These are phyloP conservation scores for Zootoca vivipara DNA, from an alignment of 2,113 vertebrate species.

Conservation along the genomic window DNA sequence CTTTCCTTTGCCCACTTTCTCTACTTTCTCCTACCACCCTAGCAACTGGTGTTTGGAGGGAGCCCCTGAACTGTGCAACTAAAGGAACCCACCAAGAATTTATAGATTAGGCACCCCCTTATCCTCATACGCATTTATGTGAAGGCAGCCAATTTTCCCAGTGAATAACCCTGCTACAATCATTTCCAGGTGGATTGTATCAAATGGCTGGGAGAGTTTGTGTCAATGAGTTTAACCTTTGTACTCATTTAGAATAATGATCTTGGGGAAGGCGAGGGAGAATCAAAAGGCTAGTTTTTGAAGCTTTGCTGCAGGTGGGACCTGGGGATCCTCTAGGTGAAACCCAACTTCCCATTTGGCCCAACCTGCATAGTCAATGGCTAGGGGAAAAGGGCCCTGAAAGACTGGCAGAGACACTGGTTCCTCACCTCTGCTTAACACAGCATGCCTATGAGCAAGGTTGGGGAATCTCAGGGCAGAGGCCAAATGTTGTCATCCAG, in stretches of 20 bases:
- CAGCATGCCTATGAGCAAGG: too few relatives aligned
- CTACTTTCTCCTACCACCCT: too few relatives aligned
- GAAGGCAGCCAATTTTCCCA: neutral
- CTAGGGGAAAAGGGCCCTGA: too few relatives aligned
- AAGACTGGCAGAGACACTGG: too few relatives aligned
- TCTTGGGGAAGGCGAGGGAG: neutral
- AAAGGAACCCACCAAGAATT: neutral
- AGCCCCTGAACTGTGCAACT: neutral
- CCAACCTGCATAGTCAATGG: too few relatives aligned
- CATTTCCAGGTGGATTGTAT: neutral
- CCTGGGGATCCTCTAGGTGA: neutral
- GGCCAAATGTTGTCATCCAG: too few relatives aligned
- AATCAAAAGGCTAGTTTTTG: conserved; percentile 3
- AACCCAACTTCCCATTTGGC: too few relatives aligned
- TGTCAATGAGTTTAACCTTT: neutral
- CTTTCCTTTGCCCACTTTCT: too few relatives aligned
- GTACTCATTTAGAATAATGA: neutral
- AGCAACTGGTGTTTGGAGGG: too few relatives aligned
- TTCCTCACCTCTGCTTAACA: too few relatives aligned
- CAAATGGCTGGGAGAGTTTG: neutral
- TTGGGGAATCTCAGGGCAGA: too few relatives aligned
- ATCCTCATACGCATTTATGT: neutral
- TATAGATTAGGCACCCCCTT: neutral
- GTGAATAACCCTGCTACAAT: conserved; percentile 8
- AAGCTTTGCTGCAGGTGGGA: neutral